These are phyloP conservation scores for Galerucella nymphaeae DNA, from an alignment of 2,888 invertebrate species.

Conservation along the genomic window DNA sequence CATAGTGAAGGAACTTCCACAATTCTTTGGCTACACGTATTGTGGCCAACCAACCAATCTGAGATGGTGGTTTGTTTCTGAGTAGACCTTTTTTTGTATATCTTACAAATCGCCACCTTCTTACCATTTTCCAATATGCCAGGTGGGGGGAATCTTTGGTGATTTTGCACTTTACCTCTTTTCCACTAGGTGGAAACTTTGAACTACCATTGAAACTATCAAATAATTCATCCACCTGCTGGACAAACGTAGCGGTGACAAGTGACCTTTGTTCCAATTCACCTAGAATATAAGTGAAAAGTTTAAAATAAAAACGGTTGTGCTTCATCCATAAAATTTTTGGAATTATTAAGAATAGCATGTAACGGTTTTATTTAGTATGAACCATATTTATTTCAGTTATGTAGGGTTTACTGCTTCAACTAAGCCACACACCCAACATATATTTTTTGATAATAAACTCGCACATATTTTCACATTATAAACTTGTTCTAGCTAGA, in stretches of 20 bases:
- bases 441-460: too few relatives aligned
- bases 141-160: constrained; percentile 35
- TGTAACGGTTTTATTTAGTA: constrained; percentile 39
- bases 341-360: constrained; percentile 31
- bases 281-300: constrained; percentile 16
- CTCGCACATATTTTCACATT: too few relatives aligned
- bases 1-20: constrained; percentile 15
- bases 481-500: too few relatives aligned
- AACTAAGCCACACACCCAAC: too few relatives aligned
- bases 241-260: constrained; percentile 21
- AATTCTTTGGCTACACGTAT: constrained; percentile 7
- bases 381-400: too few relatives aligned
- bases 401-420: too few relatives aligned
- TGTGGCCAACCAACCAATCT: constrained; percentile 21
- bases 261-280: constrained; percentile 27
- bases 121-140: constrained; percentile 39
- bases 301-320: constrained; percentile 2
- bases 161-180: constrained; percentile 34
- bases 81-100: constrained; percentile 24
- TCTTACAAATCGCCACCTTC: constrained; percentile 29
- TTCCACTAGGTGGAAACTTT: constrained; percentile 34
- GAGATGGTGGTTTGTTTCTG: constrained; percentile 20
- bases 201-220: constrained; percentile 47
- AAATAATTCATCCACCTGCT: constrained; percentile 48
- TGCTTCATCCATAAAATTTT: constrained; percentile 23